Conservation (phyloP, 2,888 invertebrate genomes). For the Pelosia muscerda region DNA sequence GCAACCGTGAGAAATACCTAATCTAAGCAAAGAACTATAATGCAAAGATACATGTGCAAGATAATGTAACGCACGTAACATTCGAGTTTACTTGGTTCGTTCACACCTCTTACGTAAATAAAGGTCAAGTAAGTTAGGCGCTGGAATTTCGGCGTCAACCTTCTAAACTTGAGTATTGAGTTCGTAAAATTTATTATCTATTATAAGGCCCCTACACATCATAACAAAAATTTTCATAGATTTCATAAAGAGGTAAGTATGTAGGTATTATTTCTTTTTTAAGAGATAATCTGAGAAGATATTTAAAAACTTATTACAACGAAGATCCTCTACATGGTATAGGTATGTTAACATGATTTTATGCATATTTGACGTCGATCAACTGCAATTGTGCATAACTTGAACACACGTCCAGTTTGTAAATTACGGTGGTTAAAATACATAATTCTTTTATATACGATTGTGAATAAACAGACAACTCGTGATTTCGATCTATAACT, state of each 20-base stretch:
- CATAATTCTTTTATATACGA: not conserved
- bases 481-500: not conserved
- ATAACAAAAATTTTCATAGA: not conserved
- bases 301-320: not conserved
- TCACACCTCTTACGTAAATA: slow-evolving; percentile 77
- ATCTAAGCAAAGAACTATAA: slow-evolving; percentile 61
- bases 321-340: not conserved
- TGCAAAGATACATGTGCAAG: slow-evolving; percentile 49
- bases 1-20: slow-evolving; percentile 75
- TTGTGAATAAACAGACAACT: not conserved
- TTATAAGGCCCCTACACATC: not conserved
- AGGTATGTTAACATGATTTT: not conserved
- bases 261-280: no score
- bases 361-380: not conserved
- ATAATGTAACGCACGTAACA: slow-evolving; percentile 54
- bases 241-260: no score
- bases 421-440: not conserved
- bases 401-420: not conserved
- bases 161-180: slow-evolving; percentile 2
- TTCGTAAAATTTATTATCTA: not conserved
- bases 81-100: slow-evolving; percentile 69
- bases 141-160: slow-evolving; percentile 21
- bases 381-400: no score
- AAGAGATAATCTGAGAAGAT: no score
- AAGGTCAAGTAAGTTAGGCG: slow-evolving; percentile 60